These are phyloP conservation scores for Gonatopus flavifemur DNA, from an alignment of 1,140 invertebrate species.

Conservation along the genomic window DNA sequence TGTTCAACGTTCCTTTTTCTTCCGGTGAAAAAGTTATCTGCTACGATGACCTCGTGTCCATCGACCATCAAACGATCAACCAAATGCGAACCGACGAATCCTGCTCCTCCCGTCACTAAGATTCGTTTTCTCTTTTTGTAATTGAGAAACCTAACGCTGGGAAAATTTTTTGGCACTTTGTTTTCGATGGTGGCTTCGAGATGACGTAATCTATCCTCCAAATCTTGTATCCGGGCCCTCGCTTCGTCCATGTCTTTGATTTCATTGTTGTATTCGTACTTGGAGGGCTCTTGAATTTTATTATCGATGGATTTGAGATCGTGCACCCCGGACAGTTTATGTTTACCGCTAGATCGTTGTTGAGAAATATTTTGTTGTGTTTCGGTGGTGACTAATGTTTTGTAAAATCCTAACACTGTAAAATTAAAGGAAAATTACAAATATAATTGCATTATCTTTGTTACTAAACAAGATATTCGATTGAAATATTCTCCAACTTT, in stretches of 20 bases:
- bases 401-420: conserved; percentile 55
- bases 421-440: conserved; percentile 14
- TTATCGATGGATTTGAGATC: conserved; percentile 16
- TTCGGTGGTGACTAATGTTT: conserved; percentile 44
- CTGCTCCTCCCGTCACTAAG: conserved; percentile 94
- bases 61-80: conserved; percentile 93
- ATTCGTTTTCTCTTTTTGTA: conserved; percentile 90
- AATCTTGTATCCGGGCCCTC: conserved; percentile 63
- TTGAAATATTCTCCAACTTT: neutral
- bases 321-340: conserved; percentile 8
- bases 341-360: conserved; percentile 7
- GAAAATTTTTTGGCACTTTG: conserved; percentile 79
- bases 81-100: conserved; percentile 98
- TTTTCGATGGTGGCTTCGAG: conserved; percentile 63
- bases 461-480: neutral
- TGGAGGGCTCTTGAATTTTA: conserved; percentile 14
- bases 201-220: conserved; percentile 72
- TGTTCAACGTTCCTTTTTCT: conserved; percentile 96
- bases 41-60: conserved; percentile 97
- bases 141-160: conserved; percentile 86
- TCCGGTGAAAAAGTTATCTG: conserved; percentile 98
- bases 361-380: conserved; percentile 27
- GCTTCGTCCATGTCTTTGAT: conserved; percentile 64
- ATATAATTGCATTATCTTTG: neutral
- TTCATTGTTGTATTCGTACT: conserved; percentile 40